Percentiles rank a stretch among this genome's conserved stretches.
Conservation (phyloP, 2,888 invertebrate species). For the Punctoribates punctum region DNA sequence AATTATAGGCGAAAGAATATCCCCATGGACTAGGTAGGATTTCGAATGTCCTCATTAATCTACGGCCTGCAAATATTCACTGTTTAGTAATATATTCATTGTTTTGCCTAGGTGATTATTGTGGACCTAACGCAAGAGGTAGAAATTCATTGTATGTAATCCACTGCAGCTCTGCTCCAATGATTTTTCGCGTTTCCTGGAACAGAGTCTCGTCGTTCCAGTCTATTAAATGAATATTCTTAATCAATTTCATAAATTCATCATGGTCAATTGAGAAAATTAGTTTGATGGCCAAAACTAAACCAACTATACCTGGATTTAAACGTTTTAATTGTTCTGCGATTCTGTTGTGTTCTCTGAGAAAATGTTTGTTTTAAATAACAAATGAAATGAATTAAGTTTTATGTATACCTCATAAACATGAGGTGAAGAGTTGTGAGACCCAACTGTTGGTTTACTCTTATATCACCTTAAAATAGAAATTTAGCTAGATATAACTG, state of each 20-base stretch:
- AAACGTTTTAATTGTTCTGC: constrained; percentile 43
- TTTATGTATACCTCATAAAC: constrained; percentile 39
- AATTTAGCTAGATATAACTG: neutral
- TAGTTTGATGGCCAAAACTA: no score
- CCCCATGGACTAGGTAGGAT: constrained; percentile 55
- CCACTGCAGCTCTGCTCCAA: constrained; percentile 47
- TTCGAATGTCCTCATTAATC: constrained; percentile 62
- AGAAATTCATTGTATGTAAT: constrained; percentile 49
- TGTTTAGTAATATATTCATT: constrained; percentile 55
- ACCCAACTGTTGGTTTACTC: constrained; percentile 48
- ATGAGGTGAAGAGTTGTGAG: constrained; percentile 44
- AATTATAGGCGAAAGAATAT: constrained; percentile 61
- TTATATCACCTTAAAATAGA: constrained; percentile 45
- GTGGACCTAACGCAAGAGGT: constrained; percentile 47
- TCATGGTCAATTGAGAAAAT: neutral
- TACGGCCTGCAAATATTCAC: constrained; percentile 9
- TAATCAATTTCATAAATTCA: neutral
- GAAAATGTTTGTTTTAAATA: neutral
- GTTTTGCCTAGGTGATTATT: neutral
- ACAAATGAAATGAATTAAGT: neutral
- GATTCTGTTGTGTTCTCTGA: constrained; percentile 48
- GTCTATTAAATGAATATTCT: constrained; percentile 6
- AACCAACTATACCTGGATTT: constrained; percentile 45
- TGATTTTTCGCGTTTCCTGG: constrained; percentile 47
- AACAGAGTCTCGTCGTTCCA: constrained; percentile 48